Conservation (phyloP, 2,888 invertebrate species). For the Nomada ferruginata region DNA sequence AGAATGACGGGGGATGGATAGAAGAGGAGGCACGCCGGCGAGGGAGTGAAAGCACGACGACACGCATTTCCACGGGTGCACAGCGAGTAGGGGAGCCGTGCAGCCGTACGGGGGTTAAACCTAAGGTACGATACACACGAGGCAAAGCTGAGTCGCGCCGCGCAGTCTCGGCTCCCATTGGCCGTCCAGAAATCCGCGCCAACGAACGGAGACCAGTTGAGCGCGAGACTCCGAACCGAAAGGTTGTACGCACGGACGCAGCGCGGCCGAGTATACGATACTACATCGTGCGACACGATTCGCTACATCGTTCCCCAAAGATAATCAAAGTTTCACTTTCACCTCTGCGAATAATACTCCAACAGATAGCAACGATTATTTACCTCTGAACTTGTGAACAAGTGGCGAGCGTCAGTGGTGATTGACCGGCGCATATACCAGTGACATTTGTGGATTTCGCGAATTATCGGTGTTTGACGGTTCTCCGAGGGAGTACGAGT, state of each 20-base stretch:
- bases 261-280: slow-evolving; percentile 45
- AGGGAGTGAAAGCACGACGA: slow-evolving; percentile 15
- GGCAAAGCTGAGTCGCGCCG: slow-evolving; percentile 73
- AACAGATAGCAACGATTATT: neutral
- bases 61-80: slow-evolving; percentile 16
- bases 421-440: slow-evolving; percentile 16
- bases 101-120: slow-evolving; percentile 61
- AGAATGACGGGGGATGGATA: neutral
- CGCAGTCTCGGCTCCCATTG: slow-evolving; percentile 81
- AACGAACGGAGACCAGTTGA: slow-evolving; percentile 82
- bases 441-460: slow-evolving; percentile 50
- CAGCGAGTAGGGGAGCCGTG: slow-evolving; percentile 20
- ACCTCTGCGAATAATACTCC: too few species aligned
- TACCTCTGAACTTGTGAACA: slow-evolving; percentile 28
- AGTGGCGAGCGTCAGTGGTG: slow-evolving; percentile 38
- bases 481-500: slow-evolving; percentile 24
- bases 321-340: neutral
- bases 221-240: slow-evolving; percentile 82
- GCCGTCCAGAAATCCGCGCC: slow-evolving; percentile 78
- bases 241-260: slow-evolving; percentile 74
- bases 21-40: neutral
- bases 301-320: neutral
- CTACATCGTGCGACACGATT: slow-evolving; percentile 27
- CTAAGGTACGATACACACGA: slow-evolving; percentile 68
- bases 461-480: slow-evolving; percentile 10